phyloP scores from a whole-genome alignment of 2,113 vertebrate species.

The Heptranchias perlo region DNA sequence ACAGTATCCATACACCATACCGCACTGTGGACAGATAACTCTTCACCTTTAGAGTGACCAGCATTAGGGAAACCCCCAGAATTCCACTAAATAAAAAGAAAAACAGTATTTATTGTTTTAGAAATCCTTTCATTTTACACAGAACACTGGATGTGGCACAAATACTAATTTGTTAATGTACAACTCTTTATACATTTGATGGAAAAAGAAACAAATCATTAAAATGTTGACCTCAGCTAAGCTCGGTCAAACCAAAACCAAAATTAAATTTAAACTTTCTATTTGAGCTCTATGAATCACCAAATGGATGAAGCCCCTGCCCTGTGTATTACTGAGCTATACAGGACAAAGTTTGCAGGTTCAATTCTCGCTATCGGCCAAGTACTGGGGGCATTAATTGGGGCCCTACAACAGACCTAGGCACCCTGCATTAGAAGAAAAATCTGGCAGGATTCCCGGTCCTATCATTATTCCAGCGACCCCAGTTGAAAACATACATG shows the following conservation, averaged over 20 bases:
- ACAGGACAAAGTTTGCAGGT: background rate
- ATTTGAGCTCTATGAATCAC: background rate
- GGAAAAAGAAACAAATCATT: background rate
- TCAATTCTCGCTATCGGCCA: background rate
- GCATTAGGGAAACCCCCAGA: slow-evolving; percentile 76
- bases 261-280: background rate
- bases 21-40: slow-evolving; percentile 64
- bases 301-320: background rate
- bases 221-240: background rate
- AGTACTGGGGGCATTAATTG: background rate
- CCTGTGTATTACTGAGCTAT: background rate
- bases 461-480: background rate
- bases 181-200: background rate
- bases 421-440: background rate
- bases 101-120: background rate
- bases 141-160: background rate
- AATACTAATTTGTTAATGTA: background rate
- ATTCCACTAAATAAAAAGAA: slow-evolving; percentile 66
- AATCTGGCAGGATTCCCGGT: background rate
- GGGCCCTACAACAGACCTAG: background rate
- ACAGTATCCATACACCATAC: slow-evolving; percentile 71
- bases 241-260: background rate
- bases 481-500: background rate
- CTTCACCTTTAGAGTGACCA: slow-evolving; percentile 74
- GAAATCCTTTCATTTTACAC: background rate